Percentiles rank a stretch among this genome's conserved stretches.
Conservation (phyloP, 2,113 vertebrate genomes). For the Bambusicola thoracicus region DNA sequence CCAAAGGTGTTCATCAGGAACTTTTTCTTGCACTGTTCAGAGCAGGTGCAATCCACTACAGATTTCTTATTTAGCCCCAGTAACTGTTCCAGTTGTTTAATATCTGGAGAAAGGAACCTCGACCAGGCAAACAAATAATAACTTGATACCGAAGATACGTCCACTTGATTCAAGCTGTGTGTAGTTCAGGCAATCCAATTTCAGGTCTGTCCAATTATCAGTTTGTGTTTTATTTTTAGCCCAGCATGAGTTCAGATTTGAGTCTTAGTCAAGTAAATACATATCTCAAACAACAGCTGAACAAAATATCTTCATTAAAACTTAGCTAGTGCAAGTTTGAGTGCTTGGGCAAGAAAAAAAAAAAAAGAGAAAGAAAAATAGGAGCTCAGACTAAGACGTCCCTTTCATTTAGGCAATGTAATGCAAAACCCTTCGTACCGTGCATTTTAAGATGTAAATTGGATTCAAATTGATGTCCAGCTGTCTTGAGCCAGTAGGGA, state of each 20-base stretch:
- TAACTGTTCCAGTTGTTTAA: background rate
- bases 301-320: constrained; percentile 71
- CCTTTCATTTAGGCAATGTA: constrained; percentile 50
- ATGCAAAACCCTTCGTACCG: constrained; percentile 48
- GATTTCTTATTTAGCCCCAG: background rate
- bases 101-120: background rate
- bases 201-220: constrained; percentile 49
- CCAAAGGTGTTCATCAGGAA: background rate
- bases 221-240: constrained; percentile 22
- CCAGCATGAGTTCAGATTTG: constrained; percentile 39
- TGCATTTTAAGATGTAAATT: constrained; percentile 65
- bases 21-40: background rate
- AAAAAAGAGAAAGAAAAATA: constrained; percentile 4
- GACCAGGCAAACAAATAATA: background rate
- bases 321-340: constrained; percentile 48
- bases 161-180: background rate
- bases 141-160: background rate
- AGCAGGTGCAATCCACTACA: background rate
- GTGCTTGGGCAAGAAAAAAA: constrained; percentile 12
- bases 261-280: constrained; percentile 37
- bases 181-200: constrained; percentile 2
- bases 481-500: constrained; percentile 71
- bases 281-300: constrained; percentile 31
- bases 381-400: constrained; percentile 45
- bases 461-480: constrained; percentile 72